phyloP scores from a whole-genome alignment of 2,888 invertebrate genomes.

The Minunthozetes semirufus region DNA sequence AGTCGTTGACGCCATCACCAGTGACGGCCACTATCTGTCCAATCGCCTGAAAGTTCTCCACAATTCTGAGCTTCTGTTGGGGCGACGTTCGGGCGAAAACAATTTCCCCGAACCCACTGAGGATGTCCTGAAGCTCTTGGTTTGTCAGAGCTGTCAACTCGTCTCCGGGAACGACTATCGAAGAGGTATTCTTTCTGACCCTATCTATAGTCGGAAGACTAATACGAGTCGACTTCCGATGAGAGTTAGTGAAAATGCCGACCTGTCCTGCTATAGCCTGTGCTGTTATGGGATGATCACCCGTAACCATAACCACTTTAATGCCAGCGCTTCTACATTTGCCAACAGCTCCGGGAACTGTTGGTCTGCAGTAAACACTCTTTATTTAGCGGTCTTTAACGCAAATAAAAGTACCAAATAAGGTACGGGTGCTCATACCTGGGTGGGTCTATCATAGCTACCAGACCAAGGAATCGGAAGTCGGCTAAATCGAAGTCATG shows the following conservation, averaged over 20 bases:
- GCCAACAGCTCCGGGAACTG: constrained; percentile 48
- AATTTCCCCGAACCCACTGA: constrained; percentile 24
- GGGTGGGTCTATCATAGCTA: constrained; percentile 49
- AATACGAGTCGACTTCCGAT: neutral
- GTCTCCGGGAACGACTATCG: constrained; percentile 34
- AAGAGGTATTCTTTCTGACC: neutral
- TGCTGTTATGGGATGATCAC: constrained; percentile 45
- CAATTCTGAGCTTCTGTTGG: constrained; percentile 49
- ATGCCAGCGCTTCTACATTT: constrained; percentile 49
- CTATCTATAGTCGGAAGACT: too few species aligned
- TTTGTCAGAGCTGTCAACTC: constrained; percentile 2
- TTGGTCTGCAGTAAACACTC: constrained; percentile 44
- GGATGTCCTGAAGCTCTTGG: neutral
- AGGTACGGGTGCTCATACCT: neutral
- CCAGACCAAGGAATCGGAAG: constrained; percentile 47
- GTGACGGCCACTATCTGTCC: constrained; percentile 46
- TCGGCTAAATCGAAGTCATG: constrained; percentile 46
- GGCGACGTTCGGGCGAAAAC: constrained; percentile 53
- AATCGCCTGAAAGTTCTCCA: constrained; percentile 44
- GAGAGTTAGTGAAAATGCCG: constrained; percentile 50
- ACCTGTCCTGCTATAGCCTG: constrained; percentile 49
- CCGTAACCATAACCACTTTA: constrained; percentile 51
- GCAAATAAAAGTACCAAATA: neutral
- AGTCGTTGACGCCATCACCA: constrained; percentile 46
- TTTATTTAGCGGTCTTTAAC: too few species aligned